Base-by-base conservation (phyloP, 2,888 invertebrate species). In the Zygothrica quintamaculata region DNA sequence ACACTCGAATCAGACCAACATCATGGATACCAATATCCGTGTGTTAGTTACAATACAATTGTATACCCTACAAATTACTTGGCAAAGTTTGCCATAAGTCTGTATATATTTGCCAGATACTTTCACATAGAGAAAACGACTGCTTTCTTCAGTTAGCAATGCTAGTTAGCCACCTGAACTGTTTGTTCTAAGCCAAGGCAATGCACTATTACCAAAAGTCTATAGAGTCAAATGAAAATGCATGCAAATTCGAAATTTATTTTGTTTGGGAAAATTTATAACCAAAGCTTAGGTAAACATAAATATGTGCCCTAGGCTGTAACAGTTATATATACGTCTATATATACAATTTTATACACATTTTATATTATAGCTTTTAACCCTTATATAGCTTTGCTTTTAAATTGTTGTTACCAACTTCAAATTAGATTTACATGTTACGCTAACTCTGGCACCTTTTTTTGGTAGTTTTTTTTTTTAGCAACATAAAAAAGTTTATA, bases 381-480 rank as follows among this genome's bases (percentile, higher is more conserved):
- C n/a, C 34, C 7, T 13, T 1, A 12, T 3, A 51, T 31, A 36
- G 18, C 42, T 60, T 61, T 18, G n/a, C n/a, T 51, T 69, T 56
- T 42, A 51, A 67, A 64, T 43, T 80, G 47, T 78, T 79, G 62
- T 76, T 69, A 44, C 18, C 60, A 80, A 86, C 48, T 80, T 72
- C 36, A 80, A 84, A 86, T 84, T 80, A 61, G 77, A 80, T 80
- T 80, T 86, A 50, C 69, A 80, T 79, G 87, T 80, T 58, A 57
- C 66, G 64, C 77, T 72, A n/a, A n/a, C 50, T 18, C 58, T 70
- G 66, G 61, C 66, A 67, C 65, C 74, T 70, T 67, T 69, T 61
- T 22, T 16, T 6, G 3, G 42, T 11, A 34, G 34, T 34, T 15
- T 12, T 13, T 13, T 6, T n/a, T n/a, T n/a, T n/a, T n/a, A n/a